A percentile compares a stretch with the other conserved stretches of the same genome.
phyloP scores from a whole-genome alignment of 2,888 invertebrate genomes.

The Drosophila prolongata region DNA sequence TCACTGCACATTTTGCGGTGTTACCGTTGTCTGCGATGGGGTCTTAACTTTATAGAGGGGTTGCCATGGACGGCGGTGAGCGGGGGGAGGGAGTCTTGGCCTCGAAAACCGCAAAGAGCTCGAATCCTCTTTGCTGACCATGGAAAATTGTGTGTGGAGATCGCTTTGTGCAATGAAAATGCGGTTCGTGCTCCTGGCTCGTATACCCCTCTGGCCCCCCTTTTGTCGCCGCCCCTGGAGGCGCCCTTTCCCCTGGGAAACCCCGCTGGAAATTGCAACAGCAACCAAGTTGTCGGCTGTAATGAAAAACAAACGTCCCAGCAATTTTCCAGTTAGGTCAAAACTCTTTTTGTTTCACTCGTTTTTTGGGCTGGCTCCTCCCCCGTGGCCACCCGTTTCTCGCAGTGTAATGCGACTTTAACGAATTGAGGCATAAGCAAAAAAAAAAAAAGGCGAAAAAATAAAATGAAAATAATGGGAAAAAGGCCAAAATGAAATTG shows the following conservation, averaged over 20 bases:
- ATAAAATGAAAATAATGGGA: conserved; percentile 72
- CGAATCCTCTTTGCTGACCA: conserved; percentile 42
- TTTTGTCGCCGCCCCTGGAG: conserved; percentile 6
- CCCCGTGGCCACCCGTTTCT: conserved; percentile 47
- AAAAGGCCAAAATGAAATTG: conserved; percentile 75
- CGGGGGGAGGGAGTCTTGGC: conserved; percentile 40
- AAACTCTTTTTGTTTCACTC: conserved; percentile 26
- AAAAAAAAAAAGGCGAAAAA: conserved; percentile 39
- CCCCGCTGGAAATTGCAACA: conserved; percentile 10
- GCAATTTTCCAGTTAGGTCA: conserved; percentile 77
- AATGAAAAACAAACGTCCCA: conserved; percentile 77
- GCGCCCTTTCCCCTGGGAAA: conserved; percentile 9
- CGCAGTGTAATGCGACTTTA: conserved; percentile 74
- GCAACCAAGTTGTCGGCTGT: conserved; percentile 44
- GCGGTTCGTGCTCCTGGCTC: conserved; percentile 73
- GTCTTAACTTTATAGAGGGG: conserved; percentile 11
- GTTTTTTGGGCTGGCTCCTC: conserved; percentile 1
- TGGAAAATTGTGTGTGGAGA: conserved; percentile 74
- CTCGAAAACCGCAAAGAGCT: conserved; percentile 71
- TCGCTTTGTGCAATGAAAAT: conserved; percentile 78
- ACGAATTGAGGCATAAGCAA: conserved; percentile 65
- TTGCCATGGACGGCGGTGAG: neutral
- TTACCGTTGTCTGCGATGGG: conserved; percentile 42
- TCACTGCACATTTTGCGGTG: conserved; percentile 59
- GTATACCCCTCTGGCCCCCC: neutral